Conservation (phyloP, 2,888 invertebrate species). For the Apocheima hispidaria region DNA sequence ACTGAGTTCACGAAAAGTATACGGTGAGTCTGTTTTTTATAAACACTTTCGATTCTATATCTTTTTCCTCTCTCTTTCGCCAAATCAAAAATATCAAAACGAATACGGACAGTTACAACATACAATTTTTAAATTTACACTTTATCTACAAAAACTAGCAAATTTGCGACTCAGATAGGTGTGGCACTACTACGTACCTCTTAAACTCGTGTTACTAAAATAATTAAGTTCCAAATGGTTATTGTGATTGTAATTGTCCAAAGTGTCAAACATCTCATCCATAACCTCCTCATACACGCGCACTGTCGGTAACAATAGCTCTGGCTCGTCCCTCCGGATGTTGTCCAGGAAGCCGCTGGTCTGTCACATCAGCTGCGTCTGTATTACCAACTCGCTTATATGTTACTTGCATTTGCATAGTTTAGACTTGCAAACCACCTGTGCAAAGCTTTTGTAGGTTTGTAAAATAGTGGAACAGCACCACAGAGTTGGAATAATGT, state of each 20-base stretch:
- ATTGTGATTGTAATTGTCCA: conserved; percentile 10
- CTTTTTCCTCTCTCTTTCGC: too few relatives aligned
- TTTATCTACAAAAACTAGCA: too few relatives aligned
- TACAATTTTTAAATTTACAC: too few relatives aligned
- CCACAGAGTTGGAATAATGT: background rate
- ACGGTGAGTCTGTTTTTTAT: too few relatives aligned
- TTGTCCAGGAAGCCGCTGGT: conserved; percentile 66
- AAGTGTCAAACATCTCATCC: conserved; percentile 33
- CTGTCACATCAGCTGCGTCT: conserved; percentile 53
- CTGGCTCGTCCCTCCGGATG: conserved; percentile 65
- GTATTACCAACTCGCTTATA: conserved; percentile 23
- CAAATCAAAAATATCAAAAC: too few relatives aligned
- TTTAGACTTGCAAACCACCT: background rate
- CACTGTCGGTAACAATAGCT: conserved; percentile 46
- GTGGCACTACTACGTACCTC: too few relatives aligned
- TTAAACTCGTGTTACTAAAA: background rate
- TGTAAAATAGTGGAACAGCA: background rate
- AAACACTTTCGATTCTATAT: too few relatives aligned
- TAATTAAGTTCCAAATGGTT: background rate
- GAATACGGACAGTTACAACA: too few relatives aligned
- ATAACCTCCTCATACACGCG: conserved; percentile 19
- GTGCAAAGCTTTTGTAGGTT: background rate
- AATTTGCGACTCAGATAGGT: too few relatives aligned
- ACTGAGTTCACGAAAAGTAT: too few relatives aligned
- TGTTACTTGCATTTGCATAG: conserved; percentile 4